Conservation (phyloP, 2,113 vertebrate species). For the Eublepharis macularius region DNA sequence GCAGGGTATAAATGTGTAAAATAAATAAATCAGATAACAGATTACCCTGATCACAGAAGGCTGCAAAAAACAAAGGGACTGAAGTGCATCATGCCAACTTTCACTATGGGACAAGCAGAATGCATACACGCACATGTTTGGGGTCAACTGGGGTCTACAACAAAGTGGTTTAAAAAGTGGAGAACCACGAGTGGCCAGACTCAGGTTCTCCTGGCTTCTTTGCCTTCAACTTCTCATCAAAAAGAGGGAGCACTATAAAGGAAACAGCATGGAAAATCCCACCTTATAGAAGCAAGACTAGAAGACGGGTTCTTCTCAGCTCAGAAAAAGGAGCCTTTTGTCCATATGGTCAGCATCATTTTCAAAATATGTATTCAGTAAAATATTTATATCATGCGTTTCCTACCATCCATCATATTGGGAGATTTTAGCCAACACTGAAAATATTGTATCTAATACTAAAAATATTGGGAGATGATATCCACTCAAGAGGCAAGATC, state of each 20-base stretch:
- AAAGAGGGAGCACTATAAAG: background rate
- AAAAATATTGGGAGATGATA: too few relatives aligned
- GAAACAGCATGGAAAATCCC: background rate
- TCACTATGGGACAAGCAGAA: too few relatives aligned
- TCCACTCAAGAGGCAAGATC: background rate
- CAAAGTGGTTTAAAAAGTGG: background rate
- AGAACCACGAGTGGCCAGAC: background rate
- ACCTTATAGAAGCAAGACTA: background rate
- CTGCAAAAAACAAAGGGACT: background rate
- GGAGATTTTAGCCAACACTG: too few relatives aligned
- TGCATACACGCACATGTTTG: background rate
- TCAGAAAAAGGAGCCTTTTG: background rate
- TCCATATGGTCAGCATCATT: too few relatives aligned
- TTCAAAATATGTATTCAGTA: background rate
- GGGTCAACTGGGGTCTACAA: background rate
- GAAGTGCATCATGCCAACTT: background rate
- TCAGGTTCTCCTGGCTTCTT: background rate
- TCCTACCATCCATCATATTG: too few relatives aligned
- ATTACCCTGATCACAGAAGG: background rate
- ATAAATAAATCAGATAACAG: background rate
- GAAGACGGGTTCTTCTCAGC: background rate
- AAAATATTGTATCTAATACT: too few relatives aligned
- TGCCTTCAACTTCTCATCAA: background rate
- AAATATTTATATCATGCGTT: too few relatives aligned
- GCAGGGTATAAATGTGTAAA: too few relatives aligned